Evolutionary conservation across 30 jellyfish, hydroid and myxozoan species (phyloP).

Genomic region (Pelagia noctiluca): DNA sequence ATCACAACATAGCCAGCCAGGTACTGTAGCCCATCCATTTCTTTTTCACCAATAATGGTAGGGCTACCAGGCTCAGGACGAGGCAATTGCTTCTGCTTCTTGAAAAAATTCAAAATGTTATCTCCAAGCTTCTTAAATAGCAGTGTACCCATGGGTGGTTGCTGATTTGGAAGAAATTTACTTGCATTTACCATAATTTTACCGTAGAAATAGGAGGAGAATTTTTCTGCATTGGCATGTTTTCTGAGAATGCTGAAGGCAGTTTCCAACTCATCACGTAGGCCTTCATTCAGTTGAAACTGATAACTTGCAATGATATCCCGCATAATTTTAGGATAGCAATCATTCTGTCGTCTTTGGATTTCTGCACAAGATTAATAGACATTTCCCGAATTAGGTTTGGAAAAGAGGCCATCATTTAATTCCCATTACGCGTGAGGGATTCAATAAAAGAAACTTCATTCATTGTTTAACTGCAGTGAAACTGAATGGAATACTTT

Average conservation of each 20-base stretch:
- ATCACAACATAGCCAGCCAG: slow-evolving; percentile 32
- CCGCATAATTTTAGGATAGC: background rate
- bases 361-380: too few relatives aligned
- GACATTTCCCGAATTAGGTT: too few relatives aligned
- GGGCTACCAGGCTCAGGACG: background rate
- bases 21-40: too few relatives aligned
- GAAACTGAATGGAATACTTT: too few relatives aligned
- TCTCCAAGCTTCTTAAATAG: slow-evolving; percentile 2
- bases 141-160: background rate
- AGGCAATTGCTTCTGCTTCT: slow-evolving; percentile 1
- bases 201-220: slow-evolving; percentile 11
- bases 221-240: background rate
- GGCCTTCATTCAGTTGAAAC: background rate
- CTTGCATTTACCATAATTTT: background rate
- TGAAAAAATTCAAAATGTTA: slow-evolving; percentile 1
- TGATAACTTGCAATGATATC: background rate
- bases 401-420: too few relatives aligned
- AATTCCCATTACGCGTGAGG: too few relatives aligned
- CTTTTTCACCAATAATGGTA: slow-evolving; percentile 16
- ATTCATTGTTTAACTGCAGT: too few relatives aligned
- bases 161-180: slow-evolving; percentile 6
- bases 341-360: background rate
- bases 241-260: background rate
- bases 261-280: background rate
- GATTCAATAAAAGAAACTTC: too few relatives aligned